Conservation (phyloP, 2,113 vertebrate genomes). For the Patagioenas fasciata region DNA sequence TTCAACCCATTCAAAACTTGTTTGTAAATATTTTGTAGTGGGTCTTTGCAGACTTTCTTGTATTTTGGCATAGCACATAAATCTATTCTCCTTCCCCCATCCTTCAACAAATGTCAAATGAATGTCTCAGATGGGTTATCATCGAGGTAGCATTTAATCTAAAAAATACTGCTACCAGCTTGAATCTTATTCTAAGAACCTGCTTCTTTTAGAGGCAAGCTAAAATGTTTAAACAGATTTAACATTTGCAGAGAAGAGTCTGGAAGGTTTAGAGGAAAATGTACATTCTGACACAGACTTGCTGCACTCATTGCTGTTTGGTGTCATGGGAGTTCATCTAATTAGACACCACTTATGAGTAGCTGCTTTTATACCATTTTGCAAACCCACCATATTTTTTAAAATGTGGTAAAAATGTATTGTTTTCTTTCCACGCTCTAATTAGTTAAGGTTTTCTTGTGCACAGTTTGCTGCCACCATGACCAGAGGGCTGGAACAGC, state of each 20-base stretch:
- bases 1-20: not conserved
- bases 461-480: not conserved
- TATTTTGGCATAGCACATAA: not conserved
- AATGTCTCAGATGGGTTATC: not conserved
- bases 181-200: not conserved
- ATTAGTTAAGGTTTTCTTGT: not conserved
- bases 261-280: not conserved
- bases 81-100: not conserved
- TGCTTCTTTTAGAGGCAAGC: not conserved
- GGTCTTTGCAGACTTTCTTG: not conserved
- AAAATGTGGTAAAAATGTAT: not conserved
- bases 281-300: not conserved
- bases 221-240: constrained; percentile 24
- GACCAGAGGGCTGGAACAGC: not conserved
- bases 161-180: constrained; percentile 4
- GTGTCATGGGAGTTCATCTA: not conserved
- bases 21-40: not conserved
- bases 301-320: not conserved
- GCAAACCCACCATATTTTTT: not conserved
- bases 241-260: constrained; percentile 15
- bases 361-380: not conserved
- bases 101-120: not conserved
- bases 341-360: not conserved
- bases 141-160: not conserved
- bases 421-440: not conserved